A percentile compares a stretch with the other conserved stretches of the same genome.
These are phyloP conservation scores for Paratrypauchen microcephalus DNA, from an alignment of 2,797 vertebrate genomes.

Conservation along the genomic window DNA sequence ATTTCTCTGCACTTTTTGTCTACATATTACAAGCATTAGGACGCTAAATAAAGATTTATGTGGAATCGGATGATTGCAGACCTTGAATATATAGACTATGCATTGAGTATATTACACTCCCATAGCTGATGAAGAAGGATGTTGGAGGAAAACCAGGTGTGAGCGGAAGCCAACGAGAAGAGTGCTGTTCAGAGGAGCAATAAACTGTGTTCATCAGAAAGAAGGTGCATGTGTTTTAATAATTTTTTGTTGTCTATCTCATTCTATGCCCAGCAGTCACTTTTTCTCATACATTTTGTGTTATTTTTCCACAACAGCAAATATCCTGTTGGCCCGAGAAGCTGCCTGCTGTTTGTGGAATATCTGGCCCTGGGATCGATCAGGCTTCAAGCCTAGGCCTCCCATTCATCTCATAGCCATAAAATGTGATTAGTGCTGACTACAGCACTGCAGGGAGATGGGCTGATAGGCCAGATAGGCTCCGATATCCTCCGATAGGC, in stretches of 20 bases:
- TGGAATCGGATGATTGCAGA: slow-evolving; percentile 28
- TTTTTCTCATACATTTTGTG: slow-evolving; percentile 58
- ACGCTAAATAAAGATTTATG: slow-evolving; percentile 41
- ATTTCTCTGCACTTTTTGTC: slow-evolving; percentile 42
- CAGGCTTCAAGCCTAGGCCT: slow-evolving; percentile 85
- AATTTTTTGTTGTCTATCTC: slow-evolving; percentile 36
- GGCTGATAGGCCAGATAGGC: slow-evolving; percentile 79
- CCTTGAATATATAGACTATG: slow-evolving; percentile 62
- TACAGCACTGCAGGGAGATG: slow-evolving; percentile 86
- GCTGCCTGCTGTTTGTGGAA: slow-evolving; percentile 64
- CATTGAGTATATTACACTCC: slow-evolving; percentile 84
- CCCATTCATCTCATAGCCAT: slow-evolving; percentile 90
- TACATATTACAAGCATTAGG: slow-evolving; percentile 31
- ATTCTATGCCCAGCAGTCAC: slow-evolving; percentile 24
- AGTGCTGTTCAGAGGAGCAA: slow-evolving; percentile 30
- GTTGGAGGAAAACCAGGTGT: slow-evolving; percentile 87
- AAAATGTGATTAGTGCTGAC: slow-evolving; percentile 93
- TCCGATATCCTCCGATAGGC: slow-evolving; percentile 51
- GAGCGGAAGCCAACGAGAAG: slow-evolving; percentile 38
- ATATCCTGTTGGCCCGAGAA: slow-evolving; percentile 91
- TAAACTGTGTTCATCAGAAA: slow-evolving; percentile 51
- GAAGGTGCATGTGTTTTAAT: slow-evolving; percentile 40
- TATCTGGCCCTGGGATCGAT: slow-evolving; percentile 91
- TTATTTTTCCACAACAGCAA: slow-evolving; percentile 89
- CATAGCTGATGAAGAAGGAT: slow-evolving; percentile 85